Evolutionary conservation across 2,888 invertebrate genomes (phyloP).

Genomic region (Portevinia maculata): DNA sequence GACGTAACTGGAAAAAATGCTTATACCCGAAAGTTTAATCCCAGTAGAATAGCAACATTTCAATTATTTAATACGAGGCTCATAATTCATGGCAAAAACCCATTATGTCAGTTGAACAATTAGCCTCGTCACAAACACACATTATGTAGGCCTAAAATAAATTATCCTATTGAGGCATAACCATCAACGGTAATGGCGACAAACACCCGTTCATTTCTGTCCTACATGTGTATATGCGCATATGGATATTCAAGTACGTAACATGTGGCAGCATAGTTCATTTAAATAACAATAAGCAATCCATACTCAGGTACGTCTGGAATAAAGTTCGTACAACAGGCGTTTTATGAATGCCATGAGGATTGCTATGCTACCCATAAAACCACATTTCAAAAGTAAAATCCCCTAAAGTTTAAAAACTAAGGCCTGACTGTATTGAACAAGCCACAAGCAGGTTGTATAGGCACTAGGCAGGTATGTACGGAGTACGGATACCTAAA

Average conservation of each 20-base stretch:
- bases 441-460: constrained; percentile 1
- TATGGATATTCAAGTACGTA: background rate
- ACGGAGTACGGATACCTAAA: no score
- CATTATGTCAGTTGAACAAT: background rate
- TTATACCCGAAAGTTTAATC: background rate
- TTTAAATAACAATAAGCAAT: constrained; percentile 32
- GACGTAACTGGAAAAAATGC: background rate
- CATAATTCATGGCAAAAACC: no score
- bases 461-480: no score
- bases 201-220: background rate
- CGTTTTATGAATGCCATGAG: constrained; percentile 12
- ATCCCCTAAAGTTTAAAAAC: constrained; percentile 3
- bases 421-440: constrained; percentile 11
- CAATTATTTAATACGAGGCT: background rate
- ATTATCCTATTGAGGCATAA: constrained; percentile 15
- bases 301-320: constrained; percentile 2
- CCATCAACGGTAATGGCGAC: constrained; percentile 15
- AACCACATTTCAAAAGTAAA: background rate
- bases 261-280: constrained; percentile 8
- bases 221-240: background rate
- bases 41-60: background rate
- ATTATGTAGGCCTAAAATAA: background rate
- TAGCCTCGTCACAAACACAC: constrained; percentile 4
- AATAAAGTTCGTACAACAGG: background rate
- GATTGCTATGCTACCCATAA: background rate